These are phyloP conservation scores for Maniola hyperantus DNA, from an alignment of 2,888 invertebrate species.

Conservation along the genomic window DNA sequence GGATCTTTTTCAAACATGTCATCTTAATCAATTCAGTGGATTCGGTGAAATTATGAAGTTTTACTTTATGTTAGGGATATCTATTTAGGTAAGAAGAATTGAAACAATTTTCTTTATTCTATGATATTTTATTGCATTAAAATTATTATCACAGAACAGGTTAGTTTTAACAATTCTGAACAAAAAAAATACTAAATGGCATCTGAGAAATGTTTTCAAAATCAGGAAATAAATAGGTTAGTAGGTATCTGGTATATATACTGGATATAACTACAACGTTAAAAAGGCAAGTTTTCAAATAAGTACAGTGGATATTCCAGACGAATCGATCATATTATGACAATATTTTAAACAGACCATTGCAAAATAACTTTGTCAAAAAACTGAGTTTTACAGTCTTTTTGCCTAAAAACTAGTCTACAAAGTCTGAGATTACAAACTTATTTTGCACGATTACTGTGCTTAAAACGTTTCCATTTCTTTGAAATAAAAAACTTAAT, in stretches of 20 bases:
- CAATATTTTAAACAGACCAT: neutral
- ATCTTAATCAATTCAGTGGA: too few species aligned
- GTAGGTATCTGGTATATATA: neutral
- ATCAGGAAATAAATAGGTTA: slow-evolving; percentile 14
- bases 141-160: slow-evolving; percentile 40
- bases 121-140: slow-evolving; percentile 33
- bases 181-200: slow-evolving; percentile 35
- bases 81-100: slow-evolving; percentile 3
- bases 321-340: neutral
- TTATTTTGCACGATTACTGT: neutral
- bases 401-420: neutral
- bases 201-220: slow-evolving; percentile 16
- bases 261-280: neutral
- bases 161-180: slow-evolving; percentile 34
- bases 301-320: neutral
- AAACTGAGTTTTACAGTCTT: neutral
- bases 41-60: too few species aligned
- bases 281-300: too few species aligned
- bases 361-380: neutral
- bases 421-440: neutral
- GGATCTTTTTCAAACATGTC: too few species aligned
- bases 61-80: neutral
- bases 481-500: neutral
- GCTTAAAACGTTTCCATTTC: neutral
- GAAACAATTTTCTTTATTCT: slow-evolving; percentile 21